Evolutionary conservation across 2,888 invertebrate genomes (phyloP).

Genomic region (Dicycla oo): DNA sequence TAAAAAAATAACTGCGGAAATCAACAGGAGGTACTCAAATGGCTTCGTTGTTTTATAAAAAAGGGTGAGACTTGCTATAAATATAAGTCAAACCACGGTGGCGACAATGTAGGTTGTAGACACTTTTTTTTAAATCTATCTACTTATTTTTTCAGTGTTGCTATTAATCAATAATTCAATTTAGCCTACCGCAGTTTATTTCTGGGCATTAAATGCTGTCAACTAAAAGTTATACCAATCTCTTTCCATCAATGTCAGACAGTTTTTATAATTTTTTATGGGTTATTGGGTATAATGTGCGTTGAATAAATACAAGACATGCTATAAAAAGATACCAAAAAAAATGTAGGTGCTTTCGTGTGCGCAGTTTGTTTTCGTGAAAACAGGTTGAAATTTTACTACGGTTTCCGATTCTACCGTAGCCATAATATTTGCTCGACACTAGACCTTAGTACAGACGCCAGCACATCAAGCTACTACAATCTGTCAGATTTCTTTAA

Average conservation of each 20-base stretch:
- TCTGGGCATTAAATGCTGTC: not conserved
- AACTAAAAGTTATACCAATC: not conserved
- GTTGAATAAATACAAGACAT: not conserved
- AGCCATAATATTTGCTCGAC: too few species aligned
- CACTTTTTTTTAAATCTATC: too few species aligned
- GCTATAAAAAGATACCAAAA: not conserved
- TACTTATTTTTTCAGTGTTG: not conserved
- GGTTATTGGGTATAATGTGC: not conserved
- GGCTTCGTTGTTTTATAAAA: constrained; percentile 26
- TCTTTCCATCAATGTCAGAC: constrained; percentile 13
- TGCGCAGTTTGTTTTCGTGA: too few species aligned
- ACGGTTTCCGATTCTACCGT: too few species aligned
- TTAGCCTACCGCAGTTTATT: not conserved
- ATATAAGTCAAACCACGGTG: not conserved
- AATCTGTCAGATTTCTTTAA: too few species aligned
- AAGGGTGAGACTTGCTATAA: not conserved
- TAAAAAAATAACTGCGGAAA: constrained; percentile 39
- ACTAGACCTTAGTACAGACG: too few species aligned
- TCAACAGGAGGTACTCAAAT: constrained; percentile 32
- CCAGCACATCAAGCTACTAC: too few species aligned
- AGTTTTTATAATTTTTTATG: not conserved
- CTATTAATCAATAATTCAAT: constrained; percentile 29
- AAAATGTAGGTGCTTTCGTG: too few species aligned
- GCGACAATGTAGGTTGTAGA: not conserved
- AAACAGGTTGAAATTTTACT: too few species aligned